Evolutionary conservation across 1,140 invertebrate species (phyloP), one percentile per base, ranked within the genome.

Genomic region (Mamestra configurata): DNA sequence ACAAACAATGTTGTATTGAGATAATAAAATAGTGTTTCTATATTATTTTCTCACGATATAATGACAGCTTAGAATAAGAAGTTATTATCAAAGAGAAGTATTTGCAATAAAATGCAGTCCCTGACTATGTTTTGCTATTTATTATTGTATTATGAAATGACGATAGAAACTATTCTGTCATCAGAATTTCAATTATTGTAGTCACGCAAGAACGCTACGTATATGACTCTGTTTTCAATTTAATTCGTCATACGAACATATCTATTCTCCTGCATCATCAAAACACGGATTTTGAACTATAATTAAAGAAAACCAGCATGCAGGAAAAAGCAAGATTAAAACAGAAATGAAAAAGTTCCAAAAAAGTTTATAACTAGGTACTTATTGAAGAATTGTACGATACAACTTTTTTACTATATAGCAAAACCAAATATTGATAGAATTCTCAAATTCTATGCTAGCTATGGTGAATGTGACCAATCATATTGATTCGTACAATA

Each of bases 41-140:
- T 77, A 66, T 66, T 66, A 68, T 77, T 77, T 53, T 77, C 75
- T 77, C 75, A 77, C 75, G 59, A 53, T 64, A 61, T 77, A 61
- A 73, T 73, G 51, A 77, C 27, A 55, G 59, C 22, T 20, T 51
- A 64, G 37, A 59, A 46, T 49, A 76, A 61, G 37, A 55, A 64
- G 20, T 27, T 66, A 53, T 53, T 77, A 68, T 77, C 59, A 68
- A 66, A 68, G 75, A 61, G 73, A 76, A 76, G 57, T 76, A 64
- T 49, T 76, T 46, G 73, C 37, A 46, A 59, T 75, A 76, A 64
- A 76, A 76, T 46, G 64, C 72, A 75, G 22, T 46, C 57, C 31
- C 13, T 61, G 57, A 22, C 57, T 71, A 53, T 71, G 46, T 71
- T 71, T 71, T 53, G 46, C 20, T 68, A 68, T 59, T 64, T 18